These are phyloP conservation scores for Morus bassanus DNA, from an alignment of 2,797 vertebrate species.

Conservation along the genomic window DNA sequence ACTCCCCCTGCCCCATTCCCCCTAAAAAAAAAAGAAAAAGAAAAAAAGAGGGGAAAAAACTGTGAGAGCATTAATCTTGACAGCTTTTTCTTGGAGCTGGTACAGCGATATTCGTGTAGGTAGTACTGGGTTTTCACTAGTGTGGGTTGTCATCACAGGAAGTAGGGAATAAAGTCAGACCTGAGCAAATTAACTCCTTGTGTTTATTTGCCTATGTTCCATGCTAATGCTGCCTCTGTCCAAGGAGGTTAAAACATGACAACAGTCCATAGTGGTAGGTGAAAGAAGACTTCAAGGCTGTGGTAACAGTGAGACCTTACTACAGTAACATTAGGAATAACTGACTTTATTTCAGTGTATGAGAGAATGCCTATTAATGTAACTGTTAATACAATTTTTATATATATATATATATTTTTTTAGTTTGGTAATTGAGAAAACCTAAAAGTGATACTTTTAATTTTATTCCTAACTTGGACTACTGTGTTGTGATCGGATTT, in stretches of 20 bases:
- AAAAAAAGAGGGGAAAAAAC: too few species aligned
- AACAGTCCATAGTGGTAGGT: not conserved
- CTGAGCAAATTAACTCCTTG: not conserved
- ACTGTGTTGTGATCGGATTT: not conserved
- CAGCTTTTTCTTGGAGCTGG: not conserved
- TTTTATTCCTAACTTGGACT: not conserved
- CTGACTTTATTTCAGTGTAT: not conserved
- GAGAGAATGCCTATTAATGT: not conserved
- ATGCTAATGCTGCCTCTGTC: not conserved
- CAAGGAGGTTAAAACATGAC: not conserved
- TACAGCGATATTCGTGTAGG: not conserved
- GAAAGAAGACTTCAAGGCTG: not conserved
- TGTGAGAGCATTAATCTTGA: not conserved
- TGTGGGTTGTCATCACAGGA: not conserved
- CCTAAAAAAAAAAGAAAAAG: too few species aligned
- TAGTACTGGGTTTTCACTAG: not conserved
- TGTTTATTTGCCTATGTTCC: not conserved
- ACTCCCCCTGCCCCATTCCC: rapidly evolving
- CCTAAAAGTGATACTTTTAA: too few species aligned
- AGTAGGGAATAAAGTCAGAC: not conserved
- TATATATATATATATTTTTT: too few species aligned
- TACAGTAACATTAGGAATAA: not conserved
- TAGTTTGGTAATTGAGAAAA: not conserved
- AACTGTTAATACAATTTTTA: not conserved
- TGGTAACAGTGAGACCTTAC: not conserved